These are phyloP conservation scores for Pomatorhinus ruficollis DNA, from an alignment of 2,113 vertebrate genomes.

Conservation along the genomic window DNA sequence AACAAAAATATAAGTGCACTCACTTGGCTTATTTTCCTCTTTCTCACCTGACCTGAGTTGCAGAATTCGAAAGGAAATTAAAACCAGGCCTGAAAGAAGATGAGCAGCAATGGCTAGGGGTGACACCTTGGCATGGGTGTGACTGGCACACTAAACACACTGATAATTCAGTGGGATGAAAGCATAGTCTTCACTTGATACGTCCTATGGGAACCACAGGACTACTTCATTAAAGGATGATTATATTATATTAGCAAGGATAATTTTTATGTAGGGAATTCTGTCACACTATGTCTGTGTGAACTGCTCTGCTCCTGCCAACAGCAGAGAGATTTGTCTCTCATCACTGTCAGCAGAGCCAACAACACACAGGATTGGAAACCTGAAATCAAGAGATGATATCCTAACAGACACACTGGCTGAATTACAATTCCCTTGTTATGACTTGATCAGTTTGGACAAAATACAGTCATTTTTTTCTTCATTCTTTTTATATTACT, in stretches of 20 bases:
- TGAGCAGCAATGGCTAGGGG: neutral
- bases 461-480: neutral
- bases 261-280: slow-evolving; percentile 39
- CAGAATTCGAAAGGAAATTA: slow-evolving; percentile 11
- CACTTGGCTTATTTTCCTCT: neutral
- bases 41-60: neutral
- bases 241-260: slow-evolving; percentile 37
- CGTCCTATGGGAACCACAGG: neutral
- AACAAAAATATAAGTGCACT: neutral
- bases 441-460: neutral
- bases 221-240: slow-evolving; percentile 46
- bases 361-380: neutral
- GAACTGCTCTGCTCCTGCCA: slow-evolving; percentile 32
- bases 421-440: slow-evolving; percentile 4
- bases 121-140: neutral
- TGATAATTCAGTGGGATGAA: neutral
- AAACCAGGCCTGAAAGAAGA: neutral
- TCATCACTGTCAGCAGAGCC: neutral
- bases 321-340: slow-evolving; percentile 29
- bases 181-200: neutral
- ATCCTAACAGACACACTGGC: neutral
- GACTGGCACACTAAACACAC: slow-evolving; percentile 3
- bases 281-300: neutral
- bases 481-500: neutral
- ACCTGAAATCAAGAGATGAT: neutral